phyloP scores from a whole-genome alignment of 2,113 vertebrate genomes.

The Colinus virginianus region DNA sequence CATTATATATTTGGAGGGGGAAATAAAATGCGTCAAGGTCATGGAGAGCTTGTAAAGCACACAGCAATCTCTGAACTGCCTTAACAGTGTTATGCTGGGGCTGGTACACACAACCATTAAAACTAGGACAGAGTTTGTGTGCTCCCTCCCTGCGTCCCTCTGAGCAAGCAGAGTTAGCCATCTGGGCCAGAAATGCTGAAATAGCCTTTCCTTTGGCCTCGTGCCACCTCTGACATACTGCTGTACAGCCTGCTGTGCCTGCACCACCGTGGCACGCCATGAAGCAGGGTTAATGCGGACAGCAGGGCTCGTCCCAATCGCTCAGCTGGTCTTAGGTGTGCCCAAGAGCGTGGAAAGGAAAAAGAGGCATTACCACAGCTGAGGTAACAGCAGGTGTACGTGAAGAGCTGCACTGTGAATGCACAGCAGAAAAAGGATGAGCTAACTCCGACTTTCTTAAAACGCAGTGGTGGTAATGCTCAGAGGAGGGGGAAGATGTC shows the following conservation, averaged over 20 bases:
- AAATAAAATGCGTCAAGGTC: not conserved
- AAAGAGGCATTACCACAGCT: not conserved
- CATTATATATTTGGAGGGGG: not conserved
- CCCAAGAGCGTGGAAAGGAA: not conserved
- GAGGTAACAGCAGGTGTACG: not conserved
- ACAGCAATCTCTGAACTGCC: not conserved
- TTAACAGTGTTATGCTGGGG: not conserved
- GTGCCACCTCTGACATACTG: not conserved
- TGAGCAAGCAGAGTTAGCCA: not conserved
- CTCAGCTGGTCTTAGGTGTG: not conserved
- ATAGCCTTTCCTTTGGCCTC: not conserved
- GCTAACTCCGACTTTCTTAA: not conserved
- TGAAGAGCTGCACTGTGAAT: not conserved
- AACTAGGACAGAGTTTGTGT: slow-evolving; percentile 14
- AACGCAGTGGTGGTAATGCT: not conserved
- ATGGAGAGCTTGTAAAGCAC: not conserved
- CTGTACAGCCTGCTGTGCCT: not conserved
- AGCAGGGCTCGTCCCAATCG: not conserved
- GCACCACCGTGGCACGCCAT: not conserved
- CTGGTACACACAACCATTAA: not conserved
- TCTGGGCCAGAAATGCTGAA: not conserved
- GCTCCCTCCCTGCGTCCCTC: not conserved
- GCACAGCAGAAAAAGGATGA: not conserved
- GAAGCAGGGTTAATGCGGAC: rapidly evolving
- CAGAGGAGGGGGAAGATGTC: not conserved